Evolutionary conservation across 37 sponge, comb jelly and placozoan species (phyloP), one percentile per base, ranked within the genome.

Genomic region (Hexactinellida sp.): DNA sequence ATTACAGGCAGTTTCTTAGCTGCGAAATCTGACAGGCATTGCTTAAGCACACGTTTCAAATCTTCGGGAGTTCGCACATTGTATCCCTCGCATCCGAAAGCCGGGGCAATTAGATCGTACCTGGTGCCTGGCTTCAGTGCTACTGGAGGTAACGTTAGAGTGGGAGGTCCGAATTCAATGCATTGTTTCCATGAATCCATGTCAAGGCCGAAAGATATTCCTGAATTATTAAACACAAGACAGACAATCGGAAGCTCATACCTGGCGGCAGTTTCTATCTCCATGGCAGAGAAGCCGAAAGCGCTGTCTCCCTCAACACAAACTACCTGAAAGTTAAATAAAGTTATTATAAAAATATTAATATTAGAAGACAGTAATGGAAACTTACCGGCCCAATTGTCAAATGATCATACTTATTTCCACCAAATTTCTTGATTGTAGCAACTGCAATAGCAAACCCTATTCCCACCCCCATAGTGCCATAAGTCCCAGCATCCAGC

Each of bases 401-500:
- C 76, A 63, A 63, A 63, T 63, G 34, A 25, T n/a, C 76, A n/a
- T 63, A 63, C 34, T 63, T 63, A 23, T 10, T 25, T 63, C 76
- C 76, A 25, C 76, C 76, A 28, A 63, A 63, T n/a, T 63, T 63
- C 13, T 63, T 63, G 30, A 63, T 63, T 21, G 19, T 32, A 36
- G 90, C 91, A 88, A 91, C 92, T 36, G 96, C 96, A 25, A 96
- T 93, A 24, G 96, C 94, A 89, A 90, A 96, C 13, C 96, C 96
- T 86, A 86, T 54, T 5, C 96, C 96, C 1, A 96, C 88, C 0
- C 96, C 96, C 96, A 96, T 96, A 0, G 96, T 93, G 0, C 91
- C 96, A 92, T 93, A 96, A 21, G 96, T 92, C 0, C 96, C 96
- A 54, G 96, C 96, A 92, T 96, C 96, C 28, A 96, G 82, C 94